Evolutionary conservation across 2,113 vertebrate species (phyloP).

Genomic region (Paraplagusia blochii): DNA sequence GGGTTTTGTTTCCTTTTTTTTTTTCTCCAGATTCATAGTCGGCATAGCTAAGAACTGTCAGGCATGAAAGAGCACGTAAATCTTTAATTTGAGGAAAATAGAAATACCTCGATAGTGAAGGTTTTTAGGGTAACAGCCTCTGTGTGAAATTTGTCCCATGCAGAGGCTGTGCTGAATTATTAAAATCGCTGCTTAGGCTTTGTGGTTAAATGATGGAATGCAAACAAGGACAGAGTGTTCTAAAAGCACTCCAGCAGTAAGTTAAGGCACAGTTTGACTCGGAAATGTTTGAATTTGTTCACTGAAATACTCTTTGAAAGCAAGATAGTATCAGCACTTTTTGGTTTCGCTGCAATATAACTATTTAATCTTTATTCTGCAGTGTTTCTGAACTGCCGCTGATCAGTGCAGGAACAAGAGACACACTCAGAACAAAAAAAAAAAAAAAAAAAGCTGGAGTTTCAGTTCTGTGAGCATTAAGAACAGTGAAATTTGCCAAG

Average conservation of each 20-base stretch:
- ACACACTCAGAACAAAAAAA: no score
- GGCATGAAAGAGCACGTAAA: slow-evolving; percentile 27
- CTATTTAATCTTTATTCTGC: slow-evolving; percentile 33
- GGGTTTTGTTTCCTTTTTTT: neutral
- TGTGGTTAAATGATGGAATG: slow-evolving; percentile 49
- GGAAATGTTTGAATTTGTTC: slow-evolving; percentile 35
- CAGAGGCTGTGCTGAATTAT: slow-evolving; percentile 50
- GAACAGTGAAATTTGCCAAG: slow-evolving; percentile 24
- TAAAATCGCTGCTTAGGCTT: slow-evolving; percentile 41
- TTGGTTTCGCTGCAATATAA: slow-evolving; percentile 25
- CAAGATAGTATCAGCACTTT: slow-evolving; percentile 31
- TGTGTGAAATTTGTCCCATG: slow-evolving; percentile 13
- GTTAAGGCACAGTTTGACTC: slow-evolving; percentile 32
- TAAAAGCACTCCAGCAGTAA: slow-evolving; percentile 40
- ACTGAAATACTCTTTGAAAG: slow-evolving; percentile 26
- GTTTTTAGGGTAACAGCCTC: slow-evolving; percentile 11
- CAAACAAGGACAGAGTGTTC: slow-evolving; percentile 45
- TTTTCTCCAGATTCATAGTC: slow-evolving; percentile 23
- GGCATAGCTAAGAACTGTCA: neutral
- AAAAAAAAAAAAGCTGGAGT: slow-evolving; percentile 35
- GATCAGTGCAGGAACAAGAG: slow-evolving; percentile 43
- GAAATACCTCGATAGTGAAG: slow-evolving; percentile 20
- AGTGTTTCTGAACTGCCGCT: slow-evolving; percentile 16
- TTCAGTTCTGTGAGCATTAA: slow-evolving; percentile 20
- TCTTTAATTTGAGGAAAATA: slow-evolving; percentile 44